Percentiles rank a stretch among this genome's conserved stretches.
Conservation (phyloP, 2,797 vertebrate species). For the Poecilia gillii region DNA sequence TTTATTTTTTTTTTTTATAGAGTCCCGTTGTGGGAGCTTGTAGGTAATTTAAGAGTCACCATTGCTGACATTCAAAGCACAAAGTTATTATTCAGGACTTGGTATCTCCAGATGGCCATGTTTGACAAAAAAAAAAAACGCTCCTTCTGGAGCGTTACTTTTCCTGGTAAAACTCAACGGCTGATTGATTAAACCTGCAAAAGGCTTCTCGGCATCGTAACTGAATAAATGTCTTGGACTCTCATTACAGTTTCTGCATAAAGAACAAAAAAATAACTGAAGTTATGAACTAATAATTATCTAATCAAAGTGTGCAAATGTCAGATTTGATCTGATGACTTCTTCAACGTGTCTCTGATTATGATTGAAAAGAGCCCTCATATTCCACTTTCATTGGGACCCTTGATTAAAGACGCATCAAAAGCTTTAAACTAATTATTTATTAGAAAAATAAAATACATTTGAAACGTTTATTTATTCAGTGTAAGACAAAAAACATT, state of each 20-base stretch:
- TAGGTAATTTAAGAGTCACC: neutral
- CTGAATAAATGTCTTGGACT: neutral
- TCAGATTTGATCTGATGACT: neutral
- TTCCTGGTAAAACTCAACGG: neutral
- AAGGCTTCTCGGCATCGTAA: neutral
- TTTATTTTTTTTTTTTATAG: neutral
- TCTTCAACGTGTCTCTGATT: neutral
- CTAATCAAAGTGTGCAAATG: neutral
- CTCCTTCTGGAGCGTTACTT: neutral
- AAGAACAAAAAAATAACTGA: neutral
- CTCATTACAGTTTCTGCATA: neutral
- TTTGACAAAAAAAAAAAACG: neutral
- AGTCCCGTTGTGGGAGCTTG: neutral
- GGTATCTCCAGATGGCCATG: neutral
- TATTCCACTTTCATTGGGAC: neutral
- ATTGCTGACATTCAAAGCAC: neutral
- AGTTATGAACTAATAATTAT: neutral
- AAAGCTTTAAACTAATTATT: neutral
- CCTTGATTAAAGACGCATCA: neutral
- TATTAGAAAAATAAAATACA: neutral
- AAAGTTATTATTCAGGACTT: neutral
- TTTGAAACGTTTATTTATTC: neutral
- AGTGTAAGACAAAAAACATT: neutral
- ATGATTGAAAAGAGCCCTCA: neutral
- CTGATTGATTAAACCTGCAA: neutral